Base-by-base conservation (phyloP, 2,113 vertebrate species). In the Pyxicephalus adspersus region DNA sequence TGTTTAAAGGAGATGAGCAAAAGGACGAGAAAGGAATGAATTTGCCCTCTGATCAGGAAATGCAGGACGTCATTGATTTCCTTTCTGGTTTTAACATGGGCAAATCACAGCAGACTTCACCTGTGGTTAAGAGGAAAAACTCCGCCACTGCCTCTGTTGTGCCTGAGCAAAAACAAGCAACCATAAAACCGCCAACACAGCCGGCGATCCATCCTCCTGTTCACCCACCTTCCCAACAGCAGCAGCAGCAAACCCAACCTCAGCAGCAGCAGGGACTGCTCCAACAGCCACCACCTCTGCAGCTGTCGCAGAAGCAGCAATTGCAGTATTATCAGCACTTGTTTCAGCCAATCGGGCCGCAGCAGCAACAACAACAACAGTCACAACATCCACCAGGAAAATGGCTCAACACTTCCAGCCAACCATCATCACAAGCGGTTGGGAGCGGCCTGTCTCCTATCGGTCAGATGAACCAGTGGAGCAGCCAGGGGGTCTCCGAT, bases 21-120 rank as follows among this genome's bases (percentile, higher is more conserved):
- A 93, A 91, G 26, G 96, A 97, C 0, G 96, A 97, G 83, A 97
- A 98, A 91, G 95, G 95, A 70, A 98, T 98, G 95, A 99, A 99
- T 87, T 87, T 99, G 84, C 98, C 98, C 25, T 98, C 95, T 0
- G 98, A 99, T 90, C 97, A 98, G 88, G 98, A 99, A 91, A 99
- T 99, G 98, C 98, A 99, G 87, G 98, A 99, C 61, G 97, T 99
- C 82, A 99, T 99, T 3, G 98, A 99, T 89, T 99, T 99, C 89
- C 94, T 99, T 80, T 99, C 98, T 20, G 97, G 98, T 71, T 99
- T 99, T 90, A 98, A 97, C 89, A 97, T 98, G 96, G 95, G 96
- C 79, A 99, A 98, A 88, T 98, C 97, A 50, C 98, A 99, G 90
- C 96, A 98, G 90, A 94, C 96, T 5, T 98, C 97, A 2, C 97